These are phyloP conservation scores for Bombus huntii DNA, from an alignment of 1,140 invertebrate genomes.

Conservation along the genomic window DNA sequence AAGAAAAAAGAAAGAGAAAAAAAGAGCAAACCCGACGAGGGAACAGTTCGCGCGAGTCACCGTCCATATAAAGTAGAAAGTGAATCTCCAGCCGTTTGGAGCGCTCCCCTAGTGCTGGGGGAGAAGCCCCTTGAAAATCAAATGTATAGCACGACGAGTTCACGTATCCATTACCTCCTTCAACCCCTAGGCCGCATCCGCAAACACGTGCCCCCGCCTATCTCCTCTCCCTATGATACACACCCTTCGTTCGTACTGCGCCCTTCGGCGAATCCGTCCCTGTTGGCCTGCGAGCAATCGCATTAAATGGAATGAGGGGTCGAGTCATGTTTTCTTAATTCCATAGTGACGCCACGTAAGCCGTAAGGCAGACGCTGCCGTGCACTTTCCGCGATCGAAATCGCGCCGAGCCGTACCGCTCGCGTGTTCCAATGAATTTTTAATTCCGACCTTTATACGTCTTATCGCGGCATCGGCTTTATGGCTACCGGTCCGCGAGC, in stretches of 20 bases:
- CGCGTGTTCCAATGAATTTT: conserved; percentile 50
- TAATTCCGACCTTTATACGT: conserved; percentile 24
- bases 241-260: conserved; percentile 3
- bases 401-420: conserved; percentile 5
- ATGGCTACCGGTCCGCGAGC: conserved; percentile 12
- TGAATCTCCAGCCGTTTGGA: conserved; percentile 63
- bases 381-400: conserved; percentile 52
- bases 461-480: conserved; percentile 41
- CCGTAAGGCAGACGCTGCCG: conserved; percentile 15
- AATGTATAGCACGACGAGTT: conserved; percentile 58
- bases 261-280: conserved; percentile 11
- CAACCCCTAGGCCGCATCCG: conserved; percentile 57
- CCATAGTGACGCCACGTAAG: conserved; percentile 51
- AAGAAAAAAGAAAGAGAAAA: neutral
- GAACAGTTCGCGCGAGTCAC: conserved; percentile 65
- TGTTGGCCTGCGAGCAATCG: conserved; percentile 49
- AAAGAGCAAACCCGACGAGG: conserved; percentile 31
- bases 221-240: conserved; percentile 39
- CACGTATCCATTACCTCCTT: conserved; percentile 72
- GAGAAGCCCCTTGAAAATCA: conserved; percentile 58
- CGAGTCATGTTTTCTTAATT: conserved; percentile 70
- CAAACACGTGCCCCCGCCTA: conserved; percentile 61
- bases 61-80: conserved; percentile 73
- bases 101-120: conserved; percentile 55
- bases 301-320: conserved; percentile 63